Conservation (phyloP, 1,140 invertebrate species). For the Papilio polytes region DNA sequence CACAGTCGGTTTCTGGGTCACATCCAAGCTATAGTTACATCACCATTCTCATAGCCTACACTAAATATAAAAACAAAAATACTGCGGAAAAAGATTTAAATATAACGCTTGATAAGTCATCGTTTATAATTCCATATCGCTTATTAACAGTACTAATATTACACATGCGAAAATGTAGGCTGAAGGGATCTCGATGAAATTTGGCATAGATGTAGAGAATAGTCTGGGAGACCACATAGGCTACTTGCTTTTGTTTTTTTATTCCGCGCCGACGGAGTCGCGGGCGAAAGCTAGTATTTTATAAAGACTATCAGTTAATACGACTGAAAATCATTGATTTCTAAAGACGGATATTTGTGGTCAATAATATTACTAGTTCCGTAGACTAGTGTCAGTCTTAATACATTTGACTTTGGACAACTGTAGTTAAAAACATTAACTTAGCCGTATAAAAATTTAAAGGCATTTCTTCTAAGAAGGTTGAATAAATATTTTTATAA, state of each 20-base stretch:
- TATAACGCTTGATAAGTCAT: not conserved
- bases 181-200: too few species aligned
- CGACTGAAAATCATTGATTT: too few species aligned
- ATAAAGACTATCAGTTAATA: too few species aligned
- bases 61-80: not conserved
- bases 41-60: not conserved
- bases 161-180: too few species aligned
- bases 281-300: too few species aligned
- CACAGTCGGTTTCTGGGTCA: constrained; percentile 21
- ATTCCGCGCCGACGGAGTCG: too few species aligned
- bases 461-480: not conserved
- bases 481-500: constrained; percentile 12
- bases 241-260: too few species aligned
- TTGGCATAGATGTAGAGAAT: too few species aligned
- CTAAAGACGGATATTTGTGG: too few species aligned
- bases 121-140: not conserved
- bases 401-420: not conserved
- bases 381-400: not conserved
- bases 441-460: not conserved
- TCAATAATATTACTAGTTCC: too few species aligned
- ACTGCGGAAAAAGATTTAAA: not conserved
- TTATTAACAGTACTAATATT: too few species aligned
- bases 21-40: constrained; percentile 16
- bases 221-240: too few species aligned
- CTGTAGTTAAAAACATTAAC: not conserved